These are phyloP conservation scores for Pseudomyrmex pallidus DNA, from an alignment of 1,140 invertebrate genomes.

Conservation along the genomic window DNA sequence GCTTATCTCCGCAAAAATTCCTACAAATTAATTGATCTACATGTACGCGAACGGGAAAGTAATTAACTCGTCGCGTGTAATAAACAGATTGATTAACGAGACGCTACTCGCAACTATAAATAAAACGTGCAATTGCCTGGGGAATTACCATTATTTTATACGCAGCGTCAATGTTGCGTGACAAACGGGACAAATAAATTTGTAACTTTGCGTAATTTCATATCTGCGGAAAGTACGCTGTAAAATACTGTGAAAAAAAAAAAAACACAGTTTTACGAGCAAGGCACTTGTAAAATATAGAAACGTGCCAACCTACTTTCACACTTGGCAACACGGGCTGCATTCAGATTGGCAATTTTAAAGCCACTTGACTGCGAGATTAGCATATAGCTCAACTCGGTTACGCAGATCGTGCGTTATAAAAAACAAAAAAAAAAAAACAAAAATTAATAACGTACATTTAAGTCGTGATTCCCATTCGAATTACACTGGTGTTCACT, in stretches of 20 bases:
- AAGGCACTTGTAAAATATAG: conserved; percentile 6
- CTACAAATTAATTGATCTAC: neutral
- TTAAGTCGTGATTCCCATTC: conserved; percentile 19
- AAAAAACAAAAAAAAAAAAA: no score
- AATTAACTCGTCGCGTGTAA: neutral
- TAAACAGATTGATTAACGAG: conserved; percentile 24
- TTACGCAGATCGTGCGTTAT: conserved; percentile 2
- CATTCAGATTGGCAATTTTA: conserved; percentile 28
- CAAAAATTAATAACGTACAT: neutral
- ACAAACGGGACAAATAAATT: conserved; percentile 47
- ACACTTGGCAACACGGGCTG: conserved; percentile 47
- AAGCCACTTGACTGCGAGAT: neutral
- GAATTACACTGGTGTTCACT: neutral
- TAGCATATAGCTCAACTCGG: conserved; percentile 22
- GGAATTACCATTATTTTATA: conserved; percentile 47
- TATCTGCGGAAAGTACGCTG: neutral
- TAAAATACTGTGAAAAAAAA: conserved; percentile 14
- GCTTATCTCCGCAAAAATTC: neutral
- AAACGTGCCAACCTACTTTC: conserved; percentile 62
- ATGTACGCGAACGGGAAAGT: neutral
- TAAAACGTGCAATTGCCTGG: conserved; percentile 20
- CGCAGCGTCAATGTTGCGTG: conserved; percentile 31
- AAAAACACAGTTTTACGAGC: conserved; percentile 36
- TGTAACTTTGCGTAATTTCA: conserved; percentile 59
- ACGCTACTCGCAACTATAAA: neutral